phyloP scores from a whole-genome alignment of 2,888 invertebrate species.

The Agapostemon virescens region DNA sequence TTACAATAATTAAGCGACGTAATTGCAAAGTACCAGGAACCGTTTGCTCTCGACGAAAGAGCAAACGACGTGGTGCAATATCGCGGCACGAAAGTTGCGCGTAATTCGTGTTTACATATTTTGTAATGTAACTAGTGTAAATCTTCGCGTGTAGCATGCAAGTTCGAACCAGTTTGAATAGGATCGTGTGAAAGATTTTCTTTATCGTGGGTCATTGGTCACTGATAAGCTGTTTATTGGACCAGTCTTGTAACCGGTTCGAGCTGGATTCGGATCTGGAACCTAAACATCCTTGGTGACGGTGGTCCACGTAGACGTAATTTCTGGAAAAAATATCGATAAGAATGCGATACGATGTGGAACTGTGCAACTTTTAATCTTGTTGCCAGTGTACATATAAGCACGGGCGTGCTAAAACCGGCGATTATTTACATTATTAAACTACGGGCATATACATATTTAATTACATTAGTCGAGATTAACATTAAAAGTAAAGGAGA shows the following conservation, averaged over 20 bases:
- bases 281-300: not conserved
- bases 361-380: conserved; percentile 33
- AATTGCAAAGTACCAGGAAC: not conserved
- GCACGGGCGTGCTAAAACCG: not conserved
- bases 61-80: not conserved
- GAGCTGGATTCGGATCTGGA: conserved; percentile 41
- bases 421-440: not conserved
- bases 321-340: not conserved
- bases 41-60: not conserved
- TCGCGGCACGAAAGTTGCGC: not conserved
- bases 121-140: not conserved
- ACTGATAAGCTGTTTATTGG: conserved; percentile 50
- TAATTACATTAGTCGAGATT: conserved; percentile 2
- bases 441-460: conserved; percentile 24
- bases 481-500: not conserved
- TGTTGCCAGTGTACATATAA: not conserved
- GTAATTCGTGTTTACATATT: not conserved
- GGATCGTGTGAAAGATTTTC: conserved; percentile 40
- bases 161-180: conserved; percentile 40
- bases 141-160: not conserved
- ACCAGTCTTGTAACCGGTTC: conserved; percentile 33
- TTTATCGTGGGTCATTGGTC: conserved; percentile 47
- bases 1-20: not conserved
- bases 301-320: not conserved
- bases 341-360: not conserved